Evolutionary conservation across 1,140 invertebrate genomes (phyloP).

Genomic region (Orussus abietinus): DNA sequence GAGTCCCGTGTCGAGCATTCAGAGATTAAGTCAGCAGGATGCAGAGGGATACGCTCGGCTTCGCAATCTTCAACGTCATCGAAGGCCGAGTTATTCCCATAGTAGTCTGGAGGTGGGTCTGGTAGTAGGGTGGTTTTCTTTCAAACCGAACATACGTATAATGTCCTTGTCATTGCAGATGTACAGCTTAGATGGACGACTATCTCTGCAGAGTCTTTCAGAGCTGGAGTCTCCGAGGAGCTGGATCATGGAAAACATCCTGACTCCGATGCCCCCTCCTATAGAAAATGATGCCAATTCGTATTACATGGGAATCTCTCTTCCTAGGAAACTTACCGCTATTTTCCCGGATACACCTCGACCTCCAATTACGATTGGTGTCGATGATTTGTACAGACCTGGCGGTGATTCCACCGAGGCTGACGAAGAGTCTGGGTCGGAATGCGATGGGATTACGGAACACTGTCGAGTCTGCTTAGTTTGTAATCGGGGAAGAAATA

Average conservation of each 20-base stretch:
- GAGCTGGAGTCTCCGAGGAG: constrained; percentile 46
- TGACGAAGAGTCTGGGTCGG: constrained; percentile 40
- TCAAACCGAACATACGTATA: no score
- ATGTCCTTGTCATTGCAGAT: constrained; percentile 30
- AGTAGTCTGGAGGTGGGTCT: constrained; percentile 44
- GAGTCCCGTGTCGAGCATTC: constrained; percentile 79
- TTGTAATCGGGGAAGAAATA: constrained; percentile 33
- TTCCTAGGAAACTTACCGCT: constrained; percentile 65
- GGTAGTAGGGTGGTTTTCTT: no score
- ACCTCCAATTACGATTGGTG: constrained; percentile 22
- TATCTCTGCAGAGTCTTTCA: constrained; percentile 47
- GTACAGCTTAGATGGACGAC: constrained; percentile 47
- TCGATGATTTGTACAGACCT: constrained; percentile 27
- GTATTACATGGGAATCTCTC: constrained; percentile 74
- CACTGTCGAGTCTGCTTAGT: constrained; percentile 42
- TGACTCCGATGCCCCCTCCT: constrained; percentile 30
- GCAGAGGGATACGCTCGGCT: constrained; percentile 79
- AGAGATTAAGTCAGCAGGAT: constrained; percentile 69
- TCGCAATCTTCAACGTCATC: constrained; percentile 65
- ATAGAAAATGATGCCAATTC: constrained; percentile 39
- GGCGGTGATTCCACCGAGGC: constrained; percentile 32
- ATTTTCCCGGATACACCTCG: constrained; percentile 62
- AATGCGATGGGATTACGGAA: constrained; percentile 33
- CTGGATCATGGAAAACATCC: constrained; percentile 38
- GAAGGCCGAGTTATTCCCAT: constrained; percentile 55